Percentiles rank a stretch among this genome's conserved stretches.
Evolutionary conservation across 2,888 invertebrate genomes (phyloP).

Genomic region (Harpagoxenus sublaevis): DNA sequence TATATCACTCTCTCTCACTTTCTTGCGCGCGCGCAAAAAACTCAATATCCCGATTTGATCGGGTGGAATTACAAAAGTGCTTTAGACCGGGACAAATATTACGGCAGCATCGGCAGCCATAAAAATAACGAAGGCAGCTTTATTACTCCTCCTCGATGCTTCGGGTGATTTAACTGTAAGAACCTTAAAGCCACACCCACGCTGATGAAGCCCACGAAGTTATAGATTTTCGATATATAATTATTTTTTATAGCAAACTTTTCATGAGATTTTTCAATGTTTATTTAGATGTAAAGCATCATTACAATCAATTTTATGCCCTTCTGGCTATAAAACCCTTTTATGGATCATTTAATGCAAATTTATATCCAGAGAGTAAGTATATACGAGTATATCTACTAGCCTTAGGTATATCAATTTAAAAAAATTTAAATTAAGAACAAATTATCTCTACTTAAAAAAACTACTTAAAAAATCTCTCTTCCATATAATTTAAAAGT

Average conservation of each 20-base stretch:
- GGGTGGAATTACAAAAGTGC: slow-evolving; percentile 33
- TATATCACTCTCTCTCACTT: not conserved
- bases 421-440: not conserved
- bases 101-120: not conserved
- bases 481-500: not conserved
- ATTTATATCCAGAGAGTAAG: not conserved
- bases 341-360: slow-evolving; percentile 12
- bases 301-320: slow-evolving; percentile 31
- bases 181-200: not conserved
- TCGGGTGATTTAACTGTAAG: slow-evolving; percentile 33
- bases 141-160: slow-evolving; percentile 9
- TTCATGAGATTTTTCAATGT: slow-evolving; percentile 18
- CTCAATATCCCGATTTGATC: not conserved
- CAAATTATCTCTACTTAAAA: not conserved
- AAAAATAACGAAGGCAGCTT: slow-evolving; percentile 28
- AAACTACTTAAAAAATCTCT: not conserved
- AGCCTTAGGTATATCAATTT: not conserved
- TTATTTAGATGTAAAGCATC: slow-evolving; percentile 32
- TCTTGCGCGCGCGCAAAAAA: not conserved
- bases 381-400: not conserved
- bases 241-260: slow-evolving; percentile 3
- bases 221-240: slow-evolving; percentile 44
- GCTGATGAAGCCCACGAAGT: not conserved
- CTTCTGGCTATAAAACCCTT: not conserved
- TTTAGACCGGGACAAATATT: slow-evolving; percentile 33